A percentile compares a stretch with the other conserved stretches of the same genome.
Conservation (phyloP, 64 coral and sea anemone genomes). For the Hydrozoanthus tunicans region DNA sequence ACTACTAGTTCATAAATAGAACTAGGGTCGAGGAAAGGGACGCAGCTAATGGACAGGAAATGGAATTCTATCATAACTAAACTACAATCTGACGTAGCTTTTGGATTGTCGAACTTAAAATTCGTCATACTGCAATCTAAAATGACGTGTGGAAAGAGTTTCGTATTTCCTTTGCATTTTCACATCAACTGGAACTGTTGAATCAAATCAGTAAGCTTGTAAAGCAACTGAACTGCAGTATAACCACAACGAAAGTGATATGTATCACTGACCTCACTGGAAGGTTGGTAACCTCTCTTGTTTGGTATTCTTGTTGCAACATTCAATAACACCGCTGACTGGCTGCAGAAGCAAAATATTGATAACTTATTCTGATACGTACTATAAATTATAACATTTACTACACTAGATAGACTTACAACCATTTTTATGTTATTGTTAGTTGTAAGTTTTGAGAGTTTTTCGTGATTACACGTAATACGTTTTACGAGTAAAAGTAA, state of each 20-base stretch:
- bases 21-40: background rate
- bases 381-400: no score
- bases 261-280: constrained; percentile 54
- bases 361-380: background rate
- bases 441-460: background rate
- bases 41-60: background rate
- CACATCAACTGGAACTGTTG: background rate
- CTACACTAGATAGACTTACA: background rate
- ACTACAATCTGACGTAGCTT: background rate
- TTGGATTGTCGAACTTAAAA: no score
- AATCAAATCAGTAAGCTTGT: background rate
- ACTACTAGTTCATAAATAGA: no score
- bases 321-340: constrained; percentile 79
- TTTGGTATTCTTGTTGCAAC: constrained; percentile 55
- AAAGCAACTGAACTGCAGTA: background rate
- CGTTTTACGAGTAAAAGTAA: no score
- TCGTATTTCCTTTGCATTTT: background rate
- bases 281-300: constrained; percentile 46
- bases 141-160: background rate
- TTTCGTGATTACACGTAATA: no score
- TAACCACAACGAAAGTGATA: background rate
- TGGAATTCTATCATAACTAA: background rate
- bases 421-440: background rate
- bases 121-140: background rate
- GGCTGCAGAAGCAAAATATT: constrained; percentile 15